Conservation (phyloP, 2,113 vertebrate genomes). For the Columbina picui region DNA sequence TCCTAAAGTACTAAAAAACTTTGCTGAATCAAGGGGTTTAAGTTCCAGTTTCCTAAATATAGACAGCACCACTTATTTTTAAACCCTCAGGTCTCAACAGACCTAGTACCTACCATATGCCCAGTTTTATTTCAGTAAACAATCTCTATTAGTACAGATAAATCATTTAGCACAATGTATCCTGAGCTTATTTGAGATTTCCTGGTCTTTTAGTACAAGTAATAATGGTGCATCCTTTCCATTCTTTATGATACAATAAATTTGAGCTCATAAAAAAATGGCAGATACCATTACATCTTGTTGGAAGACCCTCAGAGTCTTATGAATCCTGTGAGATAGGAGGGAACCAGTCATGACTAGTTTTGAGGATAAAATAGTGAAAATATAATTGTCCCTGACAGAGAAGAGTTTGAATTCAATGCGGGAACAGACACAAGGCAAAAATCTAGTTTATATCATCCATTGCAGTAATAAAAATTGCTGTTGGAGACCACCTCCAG, state of each 20-base stretch:
- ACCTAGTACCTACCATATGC: not conserved
- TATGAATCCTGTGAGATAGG: not conserved
- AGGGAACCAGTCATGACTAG: not conserved
- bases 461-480: constrained; percentile 20
- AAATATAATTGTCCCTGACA: not conserved
- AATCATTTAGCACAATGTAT: not conserved
- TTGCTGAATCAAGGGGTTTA: not conserved
- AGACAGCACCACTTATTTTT: not conserved
- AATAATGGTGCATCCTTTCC: not conserved
- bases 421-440: not conserved
- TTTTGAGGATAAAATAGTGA: not conserved
- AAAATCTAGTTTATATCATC: not conserved
- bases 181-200: not conserved
- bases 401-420: not conserved
- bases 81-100: not conserved
- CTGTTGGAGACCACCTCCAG: constrained; percentile 18
- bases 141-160: not conserved
- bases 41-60: not conserved
- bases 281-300: not conserved
- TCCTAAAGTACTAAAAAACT: not conserved
- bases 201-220: not conserved
- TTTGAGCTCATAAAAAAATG: not conserved
- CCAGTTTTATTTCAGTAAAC: not conserved
- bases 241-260: not conserved
- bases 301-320: not conserved